These are phyloP conservation scores for Hypomesus transpacificus DNA, from an alignment of 2,113 vertebrate genomes.

Conservation along the genomic window DNA sequence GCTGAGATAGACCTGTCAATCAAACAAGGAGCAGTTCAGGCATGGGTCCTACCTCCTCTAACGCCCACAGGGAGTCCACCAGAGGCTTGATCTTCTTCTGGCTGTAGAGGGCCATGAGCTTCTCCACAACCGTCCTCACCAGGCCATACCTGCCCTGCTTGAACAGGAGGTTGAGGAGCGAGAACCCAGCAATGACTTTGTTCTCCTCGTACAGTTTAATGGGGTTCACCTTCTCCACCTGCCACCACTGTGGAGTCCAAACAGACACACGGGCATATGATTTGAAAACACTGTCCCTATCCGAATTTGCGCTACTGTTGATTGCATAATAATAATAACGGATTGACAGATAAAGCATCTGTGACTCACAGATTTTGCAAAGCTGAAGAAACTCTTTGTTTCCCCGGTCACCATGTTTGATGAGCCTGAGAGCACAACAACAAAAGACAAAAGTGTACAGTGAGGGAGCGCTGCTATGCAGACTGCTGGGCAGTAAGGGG, in stretches of 20 bases:
- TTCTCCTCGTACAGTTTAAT: conserved; percentile 98
- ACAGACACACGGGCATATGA: conserved; percentile 9
- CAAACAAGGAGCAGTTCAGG: conserved; percentile 4
- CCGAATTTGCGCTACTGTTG: conserved; percentile 25
- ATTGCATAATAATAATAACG: conserved; percentile 24
- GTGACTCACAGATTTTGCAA: conserved; percentile 97
- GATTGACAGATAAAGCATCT: conserved; percentile 30
- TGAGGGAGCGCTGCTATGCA: conserved; percentile 23
- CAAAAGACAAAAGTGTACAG: conserved; percentile 33
- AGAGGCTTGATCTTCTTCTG: conserved; percentile 92
- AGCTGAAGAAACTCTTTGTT: conserved; percentile 99
- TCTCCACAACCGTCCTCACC: conserved; percentile 82
- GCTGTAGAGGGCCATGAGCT: conserved; percentile 82
- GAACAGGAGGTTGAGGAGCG: conserved; percentile 93
- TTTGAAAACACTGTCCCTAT: conserved; percentile 5
- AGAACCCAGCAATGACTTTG: conserved; percentile 97
- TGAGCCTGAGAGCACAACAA: conserved; percentile 81
- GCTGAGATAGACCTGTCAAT: neutral
- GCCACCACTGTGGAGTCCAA: conserved; percentile 87
- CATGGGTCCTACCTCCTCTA: conserved; percentile 88
- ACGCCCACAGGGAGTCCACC: conserved; percentile 95
- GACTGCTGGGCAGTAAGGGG: conserved; percentile 20
- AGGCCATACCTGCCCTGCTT: conserved; percentile 84
- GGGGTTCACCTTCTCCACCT: conserved; percentile 98
- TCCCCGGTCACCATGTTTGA: conserved; percentile 99